Percentiles rank a stretch among this genome's conserved stretches.
Conservation (phyloP, 2,113 vertebrate genomes). For the Tylochromis polylepis region DNA sequence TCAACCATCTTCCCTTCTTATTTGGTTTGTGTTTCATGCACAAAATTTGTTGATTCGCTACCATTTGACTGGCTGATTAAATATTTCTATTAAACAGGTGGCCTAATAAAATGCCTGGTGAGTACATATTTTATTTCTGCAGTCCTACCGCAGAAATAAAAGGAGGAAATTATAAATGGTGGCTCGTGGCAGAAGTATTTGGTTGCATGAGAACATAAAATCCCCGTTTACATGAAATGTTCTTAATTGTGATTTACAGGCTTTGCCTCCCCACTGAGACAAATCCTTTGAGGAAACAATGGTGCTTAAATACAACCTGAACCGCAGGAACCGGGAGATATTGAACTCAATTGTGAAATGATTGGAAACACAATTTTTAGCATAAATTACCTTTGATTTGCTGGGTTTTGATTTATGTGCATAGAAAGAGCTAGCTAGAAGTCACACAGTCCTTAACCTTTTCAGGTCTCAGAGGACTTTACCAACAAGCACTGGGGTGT, state of each 20-base stretch:
- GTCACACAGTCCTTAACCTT: neutral
- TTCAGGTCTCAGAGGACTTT: neutral
- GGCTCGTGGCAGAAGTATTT: neutral
- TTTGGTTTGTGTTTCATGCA: neutral
- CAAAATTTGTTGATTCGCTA: neutral
- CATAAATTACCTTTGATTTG: neutral
- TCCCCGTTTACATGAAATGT: neutral
- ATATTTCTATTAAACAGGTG: neutral
- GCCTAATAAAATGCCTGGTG: neutral
- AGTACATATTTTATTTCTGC: neutral
- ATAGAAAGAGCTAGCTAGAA: neutral
- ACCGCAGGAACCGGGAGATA: neutral
- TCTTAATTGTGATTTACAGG: neutral
- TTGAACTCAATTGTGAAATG: neutral
- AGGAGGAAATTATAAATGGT: neutral
- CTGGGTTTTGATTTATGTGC: neutral
- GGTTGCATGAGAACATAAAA: neutral
- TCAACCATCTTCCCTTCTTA: neutral
- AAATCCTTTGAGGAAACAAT: neutral
- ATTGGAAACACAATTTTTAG: neutral
- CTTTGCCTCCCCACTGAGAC: neutral
- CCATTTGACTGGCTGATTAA: neutral
- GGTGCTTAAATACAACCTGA: neutral
- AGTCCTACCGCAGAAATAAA: neutral
- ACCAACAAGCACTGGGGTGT: neutral